Percentiles rank a stretch among this genome's conserved stretches.
phyloP scores from a whole-genome alignment of 2,888 invertebrate genomes.

The Nymphalis urticae region DNA sequence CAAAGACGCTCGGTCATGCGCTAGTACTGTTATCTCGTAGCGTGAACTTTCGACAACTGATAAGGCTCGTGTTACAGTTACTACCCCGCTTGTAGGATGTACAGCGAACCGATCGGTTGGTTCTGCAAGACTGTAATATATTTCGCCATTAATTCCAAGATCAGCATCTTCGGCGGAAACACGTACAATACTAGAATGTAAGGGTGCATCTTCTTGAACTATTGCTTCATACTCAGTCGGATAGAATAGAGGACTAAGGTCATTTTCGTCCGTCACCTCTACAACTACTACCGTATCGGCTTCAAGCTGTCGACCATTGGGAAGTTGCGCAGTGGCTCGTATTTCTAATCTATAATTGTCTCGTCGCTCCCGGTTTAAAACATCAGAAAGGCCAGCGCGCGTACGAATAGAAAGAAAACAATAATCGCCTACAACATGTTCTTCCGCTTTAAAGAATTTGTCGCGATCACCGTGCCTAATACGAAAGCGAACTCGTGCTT shows the following conservation, averaged over 20 bases:
- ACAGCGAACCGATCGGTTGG: constrained; percentile 93
- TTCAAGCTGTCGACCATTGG: constrained; percentile 83
- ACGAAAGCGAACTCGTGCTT: constrained; percentile 87
- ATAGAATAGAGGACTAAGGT: constrained; percentile 96
- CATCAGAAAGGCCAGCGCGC: constrained; percentile 91
- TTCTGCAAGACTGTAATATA: constrained; percentile 95
- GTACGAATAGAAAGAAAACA: constrained; percentile 95
- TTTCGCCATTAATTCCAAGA: constrained; percentile 96
- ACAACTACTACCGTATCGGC: constrained; percentile 87
- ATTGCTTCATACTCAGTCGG: constrained; percentile 92
- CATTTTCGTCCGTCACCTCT: constrained; percentile 91
- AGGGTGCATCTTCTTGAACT: constrained; percentile 93
- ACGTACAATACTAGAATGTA: constrained; percentile 89
- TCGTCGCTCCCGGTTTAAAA: constrained; percentile 95
- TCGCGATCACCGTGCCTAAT: constrained; percentile 94
- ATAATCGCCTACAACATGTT: constrained; percentile 94
- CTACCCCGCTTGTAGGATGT: constrained; percentile 94
- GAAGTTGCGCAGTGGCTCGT: constrained; percentile 81
- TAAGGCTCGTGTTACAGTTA: constrained; percentile 90
- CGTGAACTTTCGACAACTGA: constrained; percentile 85
- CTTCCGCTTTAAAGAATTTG: constrained; percentile 96
- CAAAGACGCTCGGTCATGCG: constrained; percentile 90
- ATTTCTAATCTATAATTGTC: constrained; percentile 91
- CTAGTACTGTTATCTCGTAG: constrained; percentile 90
- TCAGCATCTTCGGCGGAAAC: constrained; percentile 97